Evolutionary conservation across 2,113 vertebrate species (phyloP), one percentile per base, ranked within the genome.

Genomic region (Morone chrysops): DNA sequence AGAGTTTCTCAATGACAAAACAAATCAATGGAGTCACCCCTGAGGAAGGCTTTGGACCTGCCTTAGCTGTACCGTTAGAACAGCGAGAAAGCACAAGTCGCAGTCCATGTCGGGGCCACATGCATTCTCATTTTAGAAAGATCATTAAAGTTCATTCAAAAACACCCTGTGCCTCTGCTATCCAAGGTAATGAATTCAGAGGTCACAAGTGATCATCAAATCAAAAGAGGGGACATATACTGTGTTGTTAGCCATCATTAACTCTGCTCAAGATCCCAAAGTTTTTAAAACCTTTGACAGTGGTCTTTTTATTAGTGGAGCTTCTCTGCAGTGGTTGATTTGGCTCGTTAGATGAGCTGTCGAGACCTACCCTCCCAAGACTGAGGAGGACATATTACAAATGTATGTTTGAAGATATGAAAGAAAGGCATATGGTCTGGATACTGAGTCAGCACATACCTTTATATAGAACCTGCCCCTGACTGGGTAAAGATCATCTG

Each of bases 1-100:
- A 0, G 60, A 86, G 70, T 80, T 78, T 78, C 71, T 87, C 86
- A 75, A 78, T 89, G 81, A 74, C 71, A 82, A 76, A 80, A 85
- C 74, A 82, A 92, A 90, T 91, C 84, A 69, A 89, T 87, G 22
- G 31, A 75, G 67, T 79, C 57, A 74, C 68, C 81, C 79, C 60
- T 70, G 69, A 88, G 88, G 79, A 68, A 63, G 41, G 63, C 54
- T 62, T 61, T 56, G 40, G 71, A 41, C 38, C 25, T 13, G 56
- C 6, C 0, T 70, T 40, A 60, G 67, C 54, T 54, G 0, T 43
- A 43, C 62, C n/a, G 22, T 78, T 50, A 31, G n/a, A 88, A 31
- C 25, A 50, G 53, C 14, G 41, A 57, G 31, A 82, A 54, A 50
- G 17, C 48, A 48, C 40, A 18, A 31, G 31, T 31, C 31, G 31